These are phyloP conservation scores for Xenops minutus DNA, from an alignment of 2,797 vertebrate species.

Conservation along the genomic window DNA sequence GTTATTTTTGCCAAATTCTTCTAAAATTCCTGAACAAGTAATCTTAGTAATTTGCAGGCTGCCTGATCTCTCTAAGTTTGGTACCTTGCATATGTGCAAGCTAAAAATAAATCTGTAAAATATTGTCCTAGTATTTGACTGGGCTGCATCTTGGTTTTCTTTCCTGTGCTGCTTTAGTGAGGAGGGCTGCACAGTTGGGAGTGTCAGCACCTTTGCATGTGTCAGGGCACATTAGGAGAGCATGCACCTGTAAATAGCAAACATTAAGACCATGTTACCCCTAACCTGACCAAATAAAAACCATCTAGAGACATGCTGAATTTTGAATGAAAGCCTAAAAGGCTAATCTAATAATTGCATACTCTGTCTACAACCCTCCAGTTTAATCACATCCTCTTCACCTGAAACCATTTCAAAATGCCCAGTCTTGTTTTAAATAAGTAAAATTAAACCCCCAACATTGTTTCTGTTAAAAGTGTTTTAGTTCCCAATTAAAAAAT, in stretches of 20 bases:
- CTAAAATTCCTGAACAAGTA: not conserved
- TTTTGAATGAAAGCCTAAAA: not conserved
- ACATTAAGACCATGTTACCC: not conserved
- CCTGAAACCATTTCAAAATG: not conserved
- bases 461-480: not conserved
- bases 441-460: not conserved
- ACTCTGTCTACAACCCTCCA: not conserved
- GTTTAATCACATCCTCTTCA: not conserved
- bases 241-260: not conserved
- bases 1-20: constrained; percentile 2
- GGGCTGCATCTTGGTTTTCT: not conserved
- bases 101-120: not conserved
- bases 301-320: not conserved
- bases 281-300: not conserved
- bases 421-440: not conserved
- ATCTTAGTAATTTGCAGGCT: not conserved
- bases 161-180: not conserved
- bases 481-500: constrained; percentile 24
- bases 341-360: not conserved
- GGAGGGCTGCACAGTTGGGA: not conserved
- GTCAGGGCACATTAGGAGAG: not conserved
- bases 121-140: not conserved
- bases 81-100: not conserved
- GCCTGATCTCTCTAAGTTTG: not conserved
- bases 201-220: not conserved